These are phyloP conservation scores for Cebuella pygmaea DNA, from an alignment of 2,797 vertebrate species.

Conservation along the genomic window DNA sequence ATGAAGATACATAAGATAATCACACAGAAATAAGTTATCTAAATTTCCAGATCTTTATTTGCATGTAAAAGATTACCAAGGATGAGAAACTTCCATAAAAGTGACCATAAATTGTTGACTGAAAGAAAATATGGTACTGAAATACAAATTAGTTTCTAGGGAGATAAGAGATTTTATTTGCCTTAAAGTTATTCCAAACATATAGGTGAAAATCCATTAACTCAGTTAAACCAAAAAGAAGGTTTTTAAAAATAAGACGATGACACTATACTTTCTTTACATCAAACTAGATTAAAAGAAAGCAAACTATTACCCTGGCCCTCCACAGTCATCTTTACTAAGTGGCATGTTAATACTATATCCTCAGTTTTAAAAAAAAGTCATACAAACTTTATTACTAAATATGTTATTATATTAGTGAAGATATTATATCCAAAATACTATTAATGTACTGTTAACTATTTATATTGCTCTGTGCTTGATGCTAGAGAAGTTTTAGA, in stretches of 20 bases:
- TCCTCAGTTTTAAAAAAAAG: neutral
- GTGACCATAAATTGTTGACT: slow-evolving; percentile 7
- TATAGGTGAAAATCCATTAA: slow-evolving; percentile 23
- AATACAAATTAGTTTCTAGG: neutral
- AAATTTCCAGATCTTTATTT: slow-evolving; percentile 58
- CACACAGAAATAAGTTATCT: slow-evolving; percentile 31
- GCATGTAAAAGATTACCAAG: slow-evolving; percentile 46
- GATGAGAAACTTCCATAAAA: slow-evolving; percentile 46
- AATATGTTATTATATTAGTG: neutral
- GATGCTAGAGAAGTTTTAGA: neutral
- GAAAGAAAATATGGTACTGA: slow-evolving; percentile 23
- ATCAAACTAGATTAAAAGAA: slow-evolving; percentile 19
- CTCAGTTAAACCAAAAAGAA: neutral
- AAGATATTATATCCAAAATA: neutral
- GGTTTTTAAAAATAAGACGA: slow-evolving; percentile 22
- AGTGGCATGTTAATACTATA: neutral
- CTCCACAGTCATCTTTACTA: neutral
- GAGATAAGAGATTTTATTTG: slow-evolving; percentile 19
- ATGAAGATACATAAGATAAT: slow-evolving; percentile 48
- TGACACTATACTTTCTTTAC: neutral
- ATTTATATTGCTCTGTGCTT: neutral
- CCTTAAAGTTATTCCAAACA: slow-evolving; percentile 36
- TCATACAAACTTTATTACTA: slow-evolving; percentile 14
- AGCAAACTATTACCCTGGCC: neutral
- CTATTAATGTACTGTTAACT: neutral